Percentiles rank a stretch among this genome's conserved stretches.
Conservation (phyloP, 2,888 invertebrate genomes). For the Cactoblastis cactorum region DNA sequence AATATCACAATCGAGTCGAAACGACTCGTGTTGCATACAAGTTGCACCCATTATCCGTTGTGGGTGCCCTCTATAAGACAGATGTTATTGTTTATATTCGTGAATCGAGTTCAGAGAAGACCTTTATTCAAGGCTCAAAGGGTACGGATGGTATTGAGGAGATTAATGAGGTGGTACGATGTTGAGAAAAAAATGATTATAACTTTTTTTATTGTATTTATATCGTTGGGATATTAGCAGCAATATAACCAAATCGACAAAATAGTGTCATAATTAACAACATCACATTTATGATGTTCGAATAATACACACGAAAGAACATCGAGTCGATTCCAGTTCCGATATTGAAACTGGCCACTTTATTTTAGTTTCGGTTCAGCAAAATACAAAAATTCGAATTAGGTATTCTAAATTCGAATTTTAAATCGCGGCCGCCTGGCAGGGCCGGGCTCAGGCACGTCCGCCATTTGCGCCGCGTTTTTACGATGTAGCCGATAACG, state of each 20-base stretch:
- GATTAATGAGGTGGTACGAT: background rate
- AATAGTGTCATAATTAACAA: too few species aligned
- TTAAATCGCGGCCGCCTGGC: slow-evolving; percentile 26
- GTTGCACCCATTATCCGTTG: slow-evolving; percentile 2
- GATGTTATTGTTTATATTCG: background rate
- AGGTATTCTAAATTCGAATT: slow-evolving; percentile 19
- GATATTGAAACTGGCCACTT: slow-evolving; percentile 4
- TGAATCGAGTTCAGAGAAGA: background rate
- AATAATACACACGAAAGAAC: background rate
- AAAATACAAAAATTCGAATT: slow-evolving; percentile 10
- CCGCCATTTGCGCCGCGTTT: slow-evolving; percentile 71
- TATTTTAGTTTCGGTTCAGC: slow-evolving; percentile 1
- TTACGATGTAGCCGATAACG: slow-evolving; percentile 76
- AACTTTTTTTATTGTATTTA: too few species aligned
- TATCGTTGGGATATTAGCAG: too few species aligned
- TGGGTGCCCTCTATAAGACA: background rate
- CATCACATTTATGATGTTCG: background rate
- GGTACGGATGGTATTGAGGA: background rate
- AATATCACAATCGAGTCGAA: slow-evolving; percentile 6
- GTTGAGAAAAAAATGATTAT: too few species aligned
- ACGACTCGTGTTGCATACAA: slow-evolving; percentile 5
- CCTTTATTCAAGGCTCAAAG: background rate
- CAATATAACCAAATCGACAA: too few species aligned
- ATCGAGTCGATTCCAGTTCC: background rate
- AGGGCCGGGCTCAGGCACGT: slow-evolving; percentile 38